A percentile compares a stretch with the other conserved stretches of the same genome.
Evolutionary conservation across 2,888 invertebrate genomes (phyloP).

Genomic region (Ferdinandea cuprea): DNA sequence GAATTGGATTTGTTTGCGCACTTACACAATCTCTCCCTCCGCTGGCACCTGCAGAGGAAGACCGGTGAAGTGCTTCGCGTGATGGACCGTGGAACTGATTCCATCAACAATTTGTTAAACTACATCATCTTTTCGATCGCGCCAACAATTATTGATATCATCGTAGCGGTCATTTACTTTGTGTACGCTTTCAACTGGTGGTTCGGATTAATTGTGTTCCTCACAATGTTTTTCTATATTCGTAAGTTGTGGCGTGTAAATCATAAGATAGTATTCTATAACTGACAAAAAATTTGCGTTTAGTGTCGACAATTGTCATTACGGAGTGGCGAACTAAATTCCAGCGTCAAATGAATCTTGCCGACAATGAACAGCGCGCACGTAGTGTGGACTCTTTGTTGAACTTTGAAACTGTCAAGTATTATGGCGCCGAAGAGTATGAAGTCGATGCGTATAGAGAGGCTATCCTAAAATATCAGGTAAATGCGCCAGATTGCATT

Average conservation of each 20-base stretch:
- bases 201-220: constrained; percentile 97
- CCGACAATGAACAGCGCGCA: constrained; percentile 96
- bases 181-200: constrained; percentile 93
- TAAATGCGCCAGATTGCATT: constrained; percentile 78
- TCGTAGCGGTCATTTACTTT: constrained; percentile 95
- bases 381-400: constrained; percentile 97
- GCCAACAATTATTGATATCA: constrained; percentile 96
- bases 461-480: constrained; percentile 94
- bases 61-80: constrained; percentile 98
- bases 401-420: constrained; percentile 99
- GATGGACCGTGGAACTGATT: constrained; percentile 98
- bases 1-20: constrained; percentile 94
- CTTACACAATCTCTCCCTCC: constrained; percentile 93
- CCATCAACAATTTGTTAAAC: constrained; percentile 96
- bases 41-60: constrained; percentile 97
- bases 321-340: constrained; percentile 99
- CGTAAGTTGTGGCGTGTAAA: constrained; percentile 85
- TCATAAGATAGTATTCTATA: too few relatives aligned
- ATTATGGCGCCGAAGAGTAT: constrained; percentile 96
- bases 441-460: constrained; percentile 93
- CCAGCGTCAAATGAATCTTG: constrained; percentile 95
- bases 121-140: constrained; percentile 96
- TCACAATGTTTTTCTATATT: constrained; percentile 96
- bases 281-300: too few relatives aligned
- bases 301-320: constrained; percentile 93